phyloP scores from a whole-genome alignment of 2,797 vertebrate species.

The Halcyon badia region DNA sequence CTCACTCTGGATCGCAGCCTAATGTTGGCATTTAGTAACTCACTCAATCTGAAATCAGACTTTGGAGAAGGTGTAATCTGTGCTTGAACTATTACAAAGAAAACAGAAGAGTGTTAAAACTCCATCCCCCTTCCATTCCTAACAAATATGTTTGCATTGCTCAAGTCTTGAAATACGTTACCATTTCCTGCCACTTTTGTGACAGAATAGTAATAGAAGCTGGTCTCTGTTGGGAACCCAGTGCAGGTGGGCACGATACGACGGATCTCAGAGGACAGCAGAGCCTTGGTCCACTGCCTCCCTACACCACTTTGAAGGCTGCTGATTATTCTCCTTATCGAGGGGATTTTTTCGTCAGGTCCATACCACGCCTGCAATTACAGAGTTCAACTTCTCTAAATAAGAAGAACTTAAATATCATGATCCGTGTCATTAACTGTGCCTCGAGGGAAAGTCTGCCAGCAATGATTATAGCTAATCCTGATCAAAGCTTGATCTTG shows the following conservation, averaged over 20 bases:
- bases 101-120: slow-evolving; percentile 15
- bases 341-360: slow-evolving; percentile 43
- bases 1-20: slow-evolving; percentile 78
- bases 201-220: slow-evolving; percentile 53
- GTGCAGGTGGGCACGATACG: slow-evolving; percentile 50
- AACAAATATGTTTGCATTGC: background rate
- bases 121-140: background rate
- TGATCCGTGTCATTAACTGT: background rate
- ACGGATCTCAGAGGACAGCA: slow-evolving; percentile 67
- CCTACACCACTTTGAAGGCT: slow-evolving; percentile 50
- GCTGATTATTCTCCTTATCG: slow-evolving; percentile 50
- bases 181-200: slow-evolving; percentile 53
- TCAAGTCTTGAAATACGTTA: background rate
- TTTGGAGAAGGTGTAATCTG: slow-evolving; percentile 77
- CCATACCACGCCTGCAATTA: slow-evolving; percentile 67
- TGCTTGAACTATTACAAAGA: slow-evolving; percentile 73
- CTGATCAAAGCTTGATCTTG: slow-evolving; percentile 52
- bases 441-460: slow-evolving; percentile 30
- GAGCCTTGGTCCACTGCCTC: slow-evolving; percentile 64
- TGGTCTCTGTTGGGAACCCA: slow-evolving; percentile 62
- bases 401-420: slow-evolving; percentile 21
- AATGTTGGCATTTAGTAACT: slow-evolving; percentile 81
- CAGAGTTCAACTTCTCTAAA: slow-evolving; percentile 49
- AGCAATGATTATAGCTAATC: slow-evolving; percentile 34
- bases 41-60: slow-evolving; percentile 73